Conservation (phyloP, 1,140 invertebrate genomes). For the Bombyx mori region DNA sequence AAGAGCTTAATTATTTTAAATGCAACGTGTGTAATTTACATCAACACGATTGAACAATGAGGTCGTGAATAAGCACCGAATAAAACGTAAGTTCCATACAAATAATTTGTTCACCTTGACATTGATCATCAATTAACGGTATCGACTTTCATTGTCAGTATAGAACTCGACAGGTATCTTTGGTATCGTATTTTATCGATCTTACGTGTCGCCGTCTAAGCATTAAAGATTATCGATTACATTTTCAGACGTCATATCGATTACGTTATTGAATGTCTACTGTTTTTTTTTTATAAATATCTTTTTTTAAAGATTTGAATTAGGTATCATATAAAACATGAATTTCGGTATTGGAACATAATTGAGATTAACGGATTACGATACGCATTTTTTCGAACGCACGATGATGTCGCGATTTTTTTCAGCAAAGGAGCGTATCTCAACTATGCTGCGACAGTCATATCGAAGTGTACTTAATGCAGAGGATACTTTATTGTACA, state of each 20-base stretch:
- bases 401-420: no score
- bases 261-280: no score
- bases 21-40: conserved; percentile 3
- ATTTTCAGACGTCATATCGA: not conserved
- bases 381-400: no score
- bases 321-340: no score
- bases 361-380: no score
- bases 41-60: not conserved
- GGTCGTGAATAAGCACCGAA: not conserved
- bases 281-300: no score
- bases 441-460: no score
- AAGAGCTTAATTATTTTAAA: conserved; percentile 23
- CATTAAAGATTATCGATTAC: not conserved
- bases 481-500: no score
- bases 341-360: no score
- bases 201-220: not conserved
- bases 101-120: conserved; percentile 18
- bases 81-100: conserved; percentile 1
- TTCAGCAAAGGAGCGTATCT: no score
- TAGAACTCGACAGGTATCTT: conserved; percentile 3
- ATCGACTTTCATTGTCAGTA: conserved; percentile 23
- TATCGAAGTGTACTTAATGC: no score
- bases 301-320: no score
- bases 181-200: not conserved
- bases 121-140: conserved; percentile 23